phyloP scores from a whole-genome alignment of 2,113 vertebrate species.

The Baryphthengus martii region DNA sequence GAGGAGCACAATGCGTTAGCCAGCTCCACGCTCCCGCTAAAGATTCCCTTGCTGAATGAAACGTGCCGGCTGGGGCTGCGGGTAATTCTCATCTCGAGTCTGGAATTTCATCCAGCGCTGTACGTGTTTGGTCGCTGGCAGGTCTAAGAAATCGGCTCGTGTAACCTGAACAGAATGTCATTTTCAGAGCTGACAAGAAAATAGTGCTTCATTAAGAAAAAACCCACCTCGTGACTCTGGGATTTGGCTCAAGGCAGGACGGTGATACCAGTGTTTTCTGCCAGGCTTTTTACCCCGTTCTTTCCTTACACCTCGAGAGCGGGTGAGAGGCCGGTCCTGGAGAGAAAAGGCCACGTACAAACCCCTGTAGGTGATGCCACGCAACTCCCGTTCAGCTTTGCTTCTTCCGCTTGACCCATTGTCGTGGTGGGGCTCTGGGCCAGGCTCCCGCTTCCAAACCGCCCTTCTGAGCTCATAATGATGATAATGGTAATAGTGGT shows the following conservation, averaged over 20 bases:
- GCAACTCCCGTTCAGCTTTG: not conserved
- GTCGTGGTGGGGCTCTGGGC: not conserved
- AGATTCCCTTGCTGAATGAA: not conserved
- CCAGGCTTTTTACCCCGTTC: not conserved
- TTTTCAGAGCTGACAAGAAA: not conserved
- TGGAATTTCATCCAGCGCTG: not conserved
- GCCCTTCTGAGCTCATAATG: not conserved
- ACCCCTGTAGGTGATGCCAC: rapidly evolving
- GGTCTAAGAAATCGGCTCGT: not conserved
- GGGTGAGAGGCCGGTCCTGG: not conserved
- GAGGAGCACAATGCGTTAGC: not conserved
- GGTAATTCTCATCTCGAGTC: not conserved
- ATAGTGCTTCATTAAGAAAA: not conserved
- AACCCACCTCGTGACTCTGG: not conserved
- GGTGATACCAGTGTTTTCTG: not conserved
- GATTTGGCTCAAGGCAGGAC: not conserved
- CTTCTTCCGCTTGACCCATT: not conserved
- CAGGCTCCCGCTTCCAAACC: not conserved
- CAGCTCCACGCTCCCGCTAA: rapidly evolving
- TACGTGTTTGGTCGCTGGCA: not conserved
- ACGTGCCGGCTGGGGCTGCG: not conserved
- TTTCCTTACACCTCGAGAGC: not conserved
- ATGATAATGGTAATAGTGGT: not conserved
- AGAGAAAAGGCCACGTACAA: not conserved
- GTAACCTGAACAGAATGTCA: not conserved